These are phyloP conservation scores for Sebastes alutus DNA, from an alignment of 2,797 vertebrate species.

Conservation along the genomic window DNA sequence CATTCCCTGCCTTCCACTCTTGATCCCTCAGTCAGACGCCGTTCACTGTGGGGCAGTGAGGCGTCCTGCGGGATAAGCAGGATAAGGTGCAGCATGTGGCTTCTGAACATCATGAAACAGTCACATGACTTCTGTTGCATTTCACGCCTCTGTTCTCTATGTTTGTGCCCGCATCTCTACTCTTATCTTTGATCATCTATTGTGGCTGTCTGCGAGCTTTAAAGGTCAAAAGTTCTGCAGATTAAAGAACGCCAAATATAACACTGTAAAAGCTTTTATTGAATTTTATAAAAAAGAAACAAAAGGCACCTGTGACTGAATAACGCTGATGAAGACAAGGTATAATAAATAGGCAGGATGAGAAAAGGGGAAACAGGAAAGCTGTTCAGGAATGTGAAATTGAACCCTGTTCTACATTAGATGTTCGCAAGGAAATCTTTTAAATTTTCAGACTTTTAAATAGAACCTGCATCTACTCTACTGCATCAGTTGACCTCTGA, in stretches of 20 bases:
- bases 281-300: neutral
- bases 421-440: neutral
- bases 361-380: neutral
- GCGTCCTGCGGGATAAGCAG: neutral
- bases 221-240: neutral
- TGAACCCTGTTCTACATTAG: too few species aligned
- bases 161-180: neutral
- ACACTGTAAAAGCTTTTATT: neutral
- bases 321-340: neutral
- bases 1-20: neutral
- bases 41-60: neutral
- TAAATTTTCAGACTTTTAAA: neutral
- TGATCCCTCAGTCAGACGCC: neutral
- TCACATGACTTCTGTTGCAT: constrained; percentile 19
- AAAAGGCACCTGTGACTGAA: neutral
- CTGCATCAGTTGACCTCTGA: neutral
- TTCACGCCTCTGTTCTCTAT: neutral
- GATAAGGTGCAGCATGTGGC: constrained; percentile 28
- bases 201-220: neutral
- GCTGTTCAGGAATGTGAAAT: neutral
- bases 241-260: neutral
- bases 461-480: too few species aligned
- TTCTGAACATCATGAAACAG: constrained; percentile 9
- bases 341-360: neutral
- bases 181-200: neutral